Base-by-base conservation (phyloP, 92 coral and sea anemone species). In the Epizoanthus illoricatus region DNA sequence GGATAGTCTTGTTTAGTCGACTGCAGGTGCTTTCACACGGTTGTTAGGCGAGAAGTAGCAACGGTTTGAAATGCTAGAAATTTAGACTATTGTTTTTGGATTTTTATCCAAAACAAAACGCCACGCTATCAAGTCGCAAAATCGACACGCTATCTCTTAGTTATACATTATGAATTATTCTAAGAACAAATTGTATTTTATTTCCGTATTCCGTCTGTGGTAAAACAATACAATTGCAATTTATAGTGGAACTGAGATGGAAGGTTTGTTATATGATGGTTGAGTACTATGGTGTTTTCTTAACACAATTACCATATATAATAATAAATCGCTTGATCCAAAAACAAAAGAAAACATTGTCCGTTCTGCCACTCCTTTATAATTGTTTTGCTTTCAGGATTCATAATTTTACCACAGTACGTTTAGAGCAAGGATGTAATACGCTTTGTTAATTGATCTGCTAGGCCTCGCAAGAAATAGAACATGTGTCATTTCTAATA, bases 21-120 rank as follows among this genome's bases (percentile, higher is more conserved):
- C 72, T 9, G 13, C 72, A 68, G 72, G 72, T 68, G 72, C n/a
- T 49, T 13, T 68, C 52, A 68, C 0, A 68, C 12, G 12, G 72
- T 68, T 39, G 72, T 68, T 24, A 68, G 42, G 49, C 11, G 52
- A 39, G 42, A 68, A 68, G 73, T n/a, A 36, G 73, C 73, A 68
- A 68, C 49, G 42, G 73, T 68, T 39, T 68, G 21, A 68, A 68
- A 39, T 68, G 9, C 21, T 33, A 36, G 20, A 68, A 68, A 68
- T 68, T 68, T 39, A 13, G 5, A 7, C 16, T 40, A 36, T 68
- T 68, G 73, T 68, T 67, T 39, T 20, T 17, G 8, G 49, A 33
- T 68, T 68, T 33, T 68, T 36, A 18, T 13, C 33, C 7, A 36
- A 5, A 24, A 33, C 71, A 65, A 19, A 65, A 33, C 23, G 17